Percentiles rank a stretch among this genome's conserved stretches.
Evolutionary conservation across 2,888 invertebrate genomes (phyloP).

Genomic region (Scelioninae gen. 1): DNA sequence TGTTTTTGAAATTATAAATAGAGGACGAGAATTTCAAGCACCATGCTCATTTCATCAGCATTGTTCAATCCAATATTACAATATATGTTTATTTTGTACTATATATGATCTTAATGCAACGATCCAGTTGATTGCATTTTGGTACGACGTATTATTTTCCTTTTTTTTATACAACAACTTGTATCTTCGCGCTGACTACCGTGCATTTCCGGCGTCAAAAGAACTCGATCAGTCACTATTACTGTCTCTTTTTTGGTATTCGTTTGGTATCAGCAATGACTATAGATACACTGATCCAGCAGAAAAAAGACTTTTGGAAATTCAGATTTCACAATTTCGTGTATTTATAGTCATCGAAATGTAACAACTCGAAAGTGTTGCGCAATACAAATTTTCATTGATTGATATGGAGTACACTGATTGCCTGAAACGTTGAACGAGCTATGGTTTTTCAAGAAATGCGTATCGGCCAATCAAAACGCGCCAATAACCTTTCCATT

Average conservation of each 20-base stretch:
- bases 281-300: slow-evolving; percentile 48
- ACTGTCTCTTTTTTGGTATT: slow-evolving; percentile 49
- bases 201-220: slow-evolving; percentile 65
- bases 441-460: slow-evolving; percentile 68
- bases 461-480: slow-evolving; percentile 34
- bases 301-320: slow-evolving; percentile 42
- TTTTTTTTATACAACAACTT: slow-evolving; percentile 72
- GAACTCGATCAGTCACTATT: slow-evolving; percentile 45
- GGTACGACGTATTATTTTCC: slow-evolving; percentile 78
- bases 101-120: slow-evolving; percentile 84
- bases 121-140: slow-evolving; percentile 78
- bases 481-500: slow-evolving; percentile 19
- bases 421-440: slow-evolving; percentile 66
- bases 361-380: slow-evolving; percentile 56
- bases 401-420: slow-evolving; percentile 70
- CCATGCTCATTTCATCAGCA: slow-evolving; percentile 66
- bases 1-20: background rate
- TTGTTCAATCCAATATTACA: slow-evolving; percentile 81
- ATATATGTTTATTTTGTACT: slow-evolving; percentile 85
- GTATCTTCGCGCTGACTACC: slow-evolving; percentile 58
- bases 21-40: slow-evolving; percentile 27
- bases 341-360: slow-evolving; percentile 64
- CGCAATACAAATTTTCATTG: slow-evolving; percentile 60
- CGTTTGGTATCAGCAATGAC: slow-evolving; percentile 59
- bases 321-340: slow-evolving; percentile 36